phyloP scores from a whole-genome alignment of 2,113 vertebrate species.

The Ophthalmolycus amberensis region DNA sequence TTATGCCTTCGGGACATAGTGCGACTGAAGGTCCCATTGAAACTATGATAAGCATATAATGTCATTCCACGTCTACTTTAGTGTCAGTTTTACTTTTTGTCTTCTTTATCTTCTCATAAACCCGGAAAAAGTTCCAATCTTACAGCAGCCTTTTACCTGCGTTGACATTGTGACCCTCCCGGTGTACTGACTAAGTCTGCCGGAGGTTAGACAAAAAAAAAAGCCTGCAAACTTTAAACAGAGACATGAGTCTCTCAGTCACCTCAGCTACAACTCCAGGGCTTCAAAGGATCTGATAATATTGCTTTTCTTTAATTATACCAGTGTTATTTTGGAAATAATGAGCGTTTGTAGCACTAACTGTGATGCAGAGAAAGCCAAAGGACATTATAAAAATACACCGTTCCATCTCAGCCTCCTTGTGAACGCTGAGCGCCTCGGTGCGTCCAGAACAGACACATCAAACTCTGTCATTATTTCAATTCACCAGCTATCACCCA shows the following conservation, averaged over 20 bases:
- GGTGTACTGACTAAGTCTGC: constrained; percentile 4
- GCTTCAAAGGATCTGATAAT: constrained; percentile 3
- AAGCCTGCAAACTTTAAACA: constrained; percentile 8
- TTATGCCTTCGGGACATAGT: neutral
- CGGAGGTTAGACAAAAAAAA: neutral
- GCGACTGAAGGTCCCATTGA: neutral
- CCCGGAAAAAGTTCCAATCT: constrained; percentile 12
- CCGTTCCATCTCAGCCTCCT: neutral
- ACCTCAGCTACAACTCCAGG: constrained; percentile 5
- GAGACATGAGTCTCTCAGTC: constrained; percentile 13
- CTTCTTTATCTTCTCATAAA: neutral
- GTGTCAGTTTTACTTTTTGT: neutral
- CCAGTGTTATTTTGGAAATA: neutral
- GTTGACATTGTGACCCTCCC: neutral
- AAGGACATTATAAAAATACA: constrained; percentile 49
- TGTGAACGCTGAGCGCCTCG: constrained; percentile 1
- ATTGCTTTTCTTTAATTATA: constrained; percentile 17
- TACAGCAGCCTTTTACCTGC: constrained; percentile 5
- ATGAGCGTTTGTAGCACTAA: neutral
- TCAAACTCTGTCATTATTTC: constrained; percentile 36
- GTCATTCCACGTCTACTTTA: neutral
- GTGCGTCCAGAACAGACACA: constrained; percentile 40
- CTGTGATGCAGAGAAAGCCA: neutral
- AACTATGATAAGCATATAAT: neutral
- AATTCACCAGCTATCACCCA: constrained; percentile 31